Percentiles rank a stretch among this genome's conserved stretches.
Evolutionary conservation across 2,888 invertebrate genomes (phyloP).

Genomic region (Octonoba sinensis): DNA sequence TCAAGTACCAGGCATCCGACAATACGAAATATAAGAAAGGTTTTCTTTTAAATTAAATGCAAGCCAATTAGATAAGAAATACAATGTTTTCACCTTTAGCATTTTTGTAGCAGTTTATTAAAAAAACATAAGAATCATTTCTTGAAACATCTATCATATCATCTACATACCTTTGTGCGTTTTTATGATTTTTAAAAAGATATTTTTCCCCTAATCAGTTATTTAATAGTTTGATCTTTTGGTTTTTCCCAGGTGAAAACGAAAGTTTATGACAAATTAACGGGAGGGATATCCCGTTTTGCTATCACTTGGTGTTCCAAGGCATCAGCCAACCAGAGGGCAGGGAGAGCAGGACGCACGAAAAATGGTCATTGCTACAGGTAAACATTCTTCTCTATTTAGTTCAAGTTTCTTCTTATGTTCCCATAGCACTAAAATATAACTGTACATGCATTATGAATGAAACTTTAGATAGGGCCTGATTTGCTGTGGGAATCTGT

Average conservation of each 20-base stretch:
- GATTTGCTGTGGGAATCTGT: too few relatives aligned
- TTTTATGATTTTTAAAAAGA: background rate
- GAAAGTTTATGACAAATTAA: constrained; percentile 89
- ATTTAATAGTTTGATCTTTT: background rate
- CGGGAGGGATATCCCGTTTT: constrained; percentile 88
- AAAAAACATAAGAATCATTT: background rate
- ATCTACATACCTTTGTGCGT: background rate
- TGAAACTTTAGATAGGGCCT: too few relatives aligned
- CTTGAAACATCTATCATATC: background rate
- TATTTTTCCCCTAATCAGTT: too few relatives aligned
- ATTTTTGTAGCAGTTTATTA: background rate
- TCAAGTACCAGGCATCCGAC: too few relatives aligned
- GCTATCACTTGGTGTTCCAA: constrained; percentile 90
- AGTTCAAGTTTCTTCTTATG: too few relatives aligned
- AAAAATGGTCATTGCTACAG: constrained; percentile 94
- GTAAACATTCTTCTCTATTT: constrained; percentile 67
- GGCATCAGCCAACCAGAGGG: constrained; percentile 93
- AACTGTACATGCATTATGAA: too few relatives aligned
- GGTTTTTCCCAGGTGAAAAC: constrained; percentile 78
- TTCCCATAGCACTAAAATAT: too few relatives aligned
- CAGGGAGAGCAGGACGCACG: constrained; percentile 91
- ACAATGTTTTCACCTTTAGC: background rate
- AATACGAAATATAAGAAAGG: too few relatives aligned
- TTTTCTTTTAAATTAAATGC: too few relatives aligned
- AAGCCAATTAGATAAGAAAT: background rate